Base-by-base conservation (phyloP, 2,888 invertebrate genomes). In the Seladonia tumulorum region DNA sequence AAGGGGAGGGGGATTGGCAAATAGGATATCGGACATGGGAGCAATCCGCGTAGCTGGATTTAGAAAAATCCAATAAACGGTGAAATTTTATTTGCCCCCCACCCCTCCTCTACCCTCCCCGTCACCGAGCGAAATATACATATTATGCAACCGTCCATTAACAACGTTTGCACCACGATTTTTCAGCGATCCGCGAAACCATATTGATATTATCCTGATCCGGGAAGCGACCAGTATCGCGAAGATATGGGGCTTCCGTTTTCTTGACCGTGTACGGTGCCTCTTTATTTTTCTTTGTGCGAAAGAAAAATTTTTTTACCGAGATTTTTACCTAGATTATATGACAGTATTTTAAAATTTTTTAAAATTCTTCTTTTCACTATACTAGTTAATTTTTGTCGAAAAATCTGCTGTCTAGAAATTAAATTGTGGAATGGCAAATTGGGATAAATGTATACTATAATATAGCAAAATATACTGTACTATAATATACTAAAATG, bases 1-100 rank as follows among this genome's bases (percentile, higher is more conserved):
- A 3, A 12, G 5, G 16, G 45, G 66, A 18, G 66, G 22, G 10
- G n/a, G 25, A 29, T 63, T 29, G 29, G 68, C 68, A 53, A 78
- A 78, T 57, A 78, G 42, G 29, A 78, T 57, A 57, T 71, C 72
- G 78, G 42, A 35, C 76, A 57, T 57, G 29, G 49, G 72, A 72
- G 47, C 63, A 49, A 47, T 66, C 45, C 60, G 39, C 29, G 45
- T 45, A 70, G 57, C 63, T 49, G 74, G 63, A 74, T 73, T 47
- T 74, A 47, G 63, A 63, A 73, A 68, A 47, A 29, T 53, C 47
- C 76, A 49, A 76, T 76, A 76, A 76, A 49, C 49, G 76, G n/a
- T 29, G 42, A 35, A 70, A 42, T 70, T 70, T 53, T 53, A n/a
- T 57, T 76, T 39, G 68, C 45, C 29, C 53, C 53, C 53, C 22